Conservation (phyloP, 2,888 invertebrate species). For the Microctonus hyperodae region DNA sequence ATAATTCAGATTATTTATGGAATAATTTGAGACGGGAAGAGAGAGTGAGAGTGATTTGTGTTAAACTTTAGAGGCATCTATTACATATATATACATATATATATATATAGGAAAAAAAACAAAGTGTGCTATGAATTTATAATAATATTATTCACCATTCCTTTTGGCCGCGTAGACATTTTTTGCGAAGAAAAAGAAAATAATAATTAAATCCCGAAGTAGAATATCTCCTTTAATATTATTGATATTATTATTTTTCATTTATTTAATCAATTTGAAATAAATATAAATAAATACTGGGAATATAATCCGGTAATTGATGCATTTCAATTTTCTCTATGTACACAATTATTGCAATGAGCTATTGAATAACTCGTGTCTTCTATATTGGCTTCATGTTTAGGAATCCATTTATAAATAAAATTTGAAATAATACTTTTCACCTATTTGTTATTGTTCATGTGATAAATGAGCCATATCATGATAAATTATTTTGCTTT, state of each 20-base stretch:
- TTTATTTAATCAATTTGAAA: conserved; percentile 7
- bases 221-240: conserved; percentile 3
- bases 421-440: too few relatives aligned
- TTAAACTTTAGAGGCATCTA: conserved; percentile 43
- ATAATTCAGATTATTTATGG: conserved; percentile 13
- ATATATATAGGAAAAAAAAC: conserved; percentile 37
- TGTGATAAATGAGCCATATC: conserved; percentile 32
- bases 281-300: background rate
- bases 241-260: background rate
- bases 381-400: conserved; percentile 18
- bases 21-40: background rate
- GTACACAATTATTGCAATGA: background rate
- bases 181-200: background rate
- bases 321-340: background rate
- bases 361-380: conserved; percentile 5
- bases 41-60: conserved; percentile 9
- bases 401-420: conserved; percentile 5
- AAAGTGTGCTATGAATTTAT: conserved; percentile 43
- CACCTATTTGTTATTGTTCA: conserved; percentile 18
- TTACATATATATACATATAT: conserved; percentile 41
- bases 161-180: conserved; percentile 11
- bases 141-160: conserved; percentile 7
- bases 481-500: conserved; percentile 26
- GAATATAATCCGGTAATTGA: conserved; percentile 2
- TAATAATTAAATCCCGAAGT: conserved; percentile 7